phyloP scores from a whole-genome alignment of 2,113 vertebrate genomes.

The Vombatus ursinus region DNA sequence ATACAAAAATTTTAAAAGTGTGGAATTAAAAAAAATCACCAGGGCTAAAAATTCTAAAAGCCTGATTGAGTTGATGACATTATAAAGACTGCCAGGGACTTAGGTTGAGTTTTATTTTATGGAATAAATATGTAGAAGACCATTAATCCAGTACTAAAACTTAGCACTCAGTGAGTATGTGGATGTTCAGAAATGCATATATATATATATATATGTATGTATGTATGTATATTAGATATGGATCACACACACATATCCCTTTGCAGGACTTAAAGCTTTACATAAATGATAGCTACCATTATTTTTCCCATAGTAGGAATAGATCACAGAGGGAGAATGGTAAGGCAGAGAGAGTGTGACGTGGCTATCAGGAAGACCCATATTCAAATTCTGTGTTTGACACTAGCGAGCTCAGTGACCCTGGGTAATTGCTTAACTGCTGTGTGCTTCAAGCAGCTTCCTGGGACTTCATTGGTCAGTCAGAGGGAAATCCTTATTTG shows the following conservation, averaged over 20 bases:
- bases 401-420: no score
- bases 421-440: no score
- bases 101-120: conserved; percentile 49
- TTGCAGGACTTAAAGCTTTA: no score
- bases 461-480: no score
- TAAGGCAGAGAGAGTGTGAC: neutral
- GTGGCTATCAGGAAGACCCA: neutral
- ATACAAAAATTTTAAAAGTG: conserved; percentile 38
- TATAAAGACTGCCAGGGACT: conserved; percentile 40
- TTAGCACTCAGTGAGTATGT: conserved; percentile 51
- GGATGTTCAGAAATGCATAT: conserved; percentile 9
- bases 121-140: conserved; percentile 40
- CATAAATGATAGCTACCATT: no score
- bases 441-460: neutral
- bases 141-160: conserved; percentile 33
- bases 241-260: no score
- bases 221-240: no score
- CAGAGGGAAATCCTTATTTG: neutral
- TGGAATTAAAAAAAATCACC: conserved; percentile 28
- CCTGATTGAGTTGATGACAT: conserved; percentile 27
- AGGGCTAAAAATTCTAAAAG: neutral
- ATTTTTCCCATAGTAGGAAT: no score
- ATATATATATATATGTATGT: no score
- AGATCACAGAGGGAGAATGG: no score
- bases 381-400: no score